phyloP scores from a whole-genome alignment of 2,113 vertebrate genomes.

The Centropus bengalensis region DNA sequence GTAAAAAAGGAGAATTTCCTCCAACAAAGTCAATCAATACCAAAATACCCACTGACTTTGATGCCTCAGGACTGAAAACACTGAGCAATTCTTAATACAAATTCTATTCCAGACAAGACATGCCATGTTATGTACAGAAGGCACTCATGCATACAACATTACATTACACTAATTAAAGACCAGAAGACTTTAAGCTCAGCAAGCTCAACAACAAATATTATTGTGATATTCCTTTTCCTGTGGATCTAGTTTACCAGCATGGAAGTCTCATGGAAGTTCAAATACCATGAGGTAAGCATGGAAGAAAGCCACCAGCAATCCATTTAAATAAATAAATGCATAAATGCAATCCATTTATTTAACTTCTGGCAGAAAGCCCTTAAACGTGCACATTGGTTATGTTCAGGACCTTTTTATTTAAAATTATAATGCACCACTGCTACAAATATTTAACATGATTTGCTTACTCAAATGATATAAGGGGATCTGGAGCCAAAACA shows the following conservation, averaged over 20 bases:
- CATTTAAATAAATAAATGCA: too few species aligned
- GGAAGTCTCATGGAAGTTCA: background rate
- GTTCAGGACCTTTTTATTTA: background rate
- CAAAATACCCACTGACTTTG: background rate
- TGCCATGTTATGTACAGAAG: accelerated
- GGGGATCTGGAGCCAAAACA: background rate
- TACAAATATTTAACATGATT: background rate
- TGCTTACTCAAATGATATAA: background rate
- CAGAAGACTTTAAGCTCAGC: background rate
- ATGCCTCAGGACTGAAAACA: background rate
- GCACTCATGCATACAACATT: background rate
- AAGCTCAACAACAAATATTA: background rate
- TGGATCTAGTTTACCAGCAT: background rate
- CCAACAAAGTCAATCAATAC: background rate
- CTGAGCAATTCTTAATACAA: background rate
- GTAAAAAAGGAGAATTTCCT: background rate
- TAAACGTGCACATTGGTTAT: background rate
- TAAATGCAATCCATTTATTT: background rate
- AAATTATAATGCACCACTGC: background rate
- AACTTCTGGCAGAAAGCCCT: background rate
- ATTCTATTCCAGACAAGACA: background rate
- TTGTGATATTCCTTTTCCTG: background rate
- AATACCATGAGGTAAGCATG: background rate
- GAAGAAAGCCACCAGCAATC: background rate
- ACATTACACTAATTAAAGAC: background rate